Evolutionary conservation across 2,888 invertebrate genomes (phyloP).

Genomic region (Gymnoscelis rufifasciata): DNA sequence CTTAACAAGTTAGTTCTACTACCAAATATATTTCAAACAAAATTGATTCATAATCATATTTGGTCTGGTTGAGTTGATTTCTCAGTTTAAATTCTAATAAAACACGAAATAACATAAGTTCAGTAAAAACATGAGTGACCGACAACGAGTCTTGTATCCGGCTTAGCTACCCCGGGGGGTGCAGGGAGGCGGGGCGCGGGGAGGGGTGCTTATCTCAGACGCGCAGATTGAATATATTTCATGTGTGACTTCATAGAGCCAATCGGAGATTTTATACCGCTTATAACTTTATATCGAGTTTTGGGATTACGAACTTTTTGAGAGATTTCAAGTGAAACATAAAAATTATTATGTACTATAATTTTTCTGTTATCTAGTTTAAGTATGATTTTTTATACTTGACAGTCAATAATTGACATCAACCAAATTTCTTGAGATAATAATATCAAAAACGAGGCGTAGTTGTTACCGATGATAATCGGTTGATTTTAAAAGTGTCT

Average conservation of each 20-base stretch:
- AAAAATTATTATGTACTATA: neutral
- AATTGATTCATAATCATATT: too few relatives aligned
- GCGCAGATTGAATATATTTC: conserved; percentile 86
- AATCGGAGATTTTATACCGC: conserved; percentile 42
- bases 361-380: too few relatives aligned
- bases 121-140: conserved; percentile 48
- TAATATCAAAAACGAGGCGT: too few relatives aligned
- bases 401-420: too few relatives aligned
- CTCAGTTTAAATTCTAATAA: too few relatives aligned
- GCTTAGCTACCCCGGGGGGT: conserved; percentile 37
- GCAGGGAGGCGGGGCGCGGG: conserved; percentile 25
- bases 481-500: too few relatives aligned
- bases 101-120: conserved; percentile 25
- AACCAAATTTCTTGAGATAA: too few relatives aligned
- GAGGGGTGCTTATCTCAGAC: conserved; percentile 77
- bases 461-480: too few relatives aligned
- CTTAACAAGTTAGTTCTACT: too few relatives aligned
- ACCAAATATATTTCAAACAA: too few relatives aligned
- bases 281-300: conserved; percentile 20
- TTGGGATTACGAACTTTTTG: neutral
- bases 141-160: conserved; percentile 55
- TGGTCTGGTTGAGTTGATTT: too few relatives aligned
- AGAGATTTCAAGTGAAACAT: neutral
- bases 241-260: conserved; percentile 72
- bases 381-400: too few relatives aligned